These are phyloP conservation scores for Plecturocebus donacophilus DNA, from an alignment of 2,113 vertebrate genomes.

Conservation along the genomic window DNA sequence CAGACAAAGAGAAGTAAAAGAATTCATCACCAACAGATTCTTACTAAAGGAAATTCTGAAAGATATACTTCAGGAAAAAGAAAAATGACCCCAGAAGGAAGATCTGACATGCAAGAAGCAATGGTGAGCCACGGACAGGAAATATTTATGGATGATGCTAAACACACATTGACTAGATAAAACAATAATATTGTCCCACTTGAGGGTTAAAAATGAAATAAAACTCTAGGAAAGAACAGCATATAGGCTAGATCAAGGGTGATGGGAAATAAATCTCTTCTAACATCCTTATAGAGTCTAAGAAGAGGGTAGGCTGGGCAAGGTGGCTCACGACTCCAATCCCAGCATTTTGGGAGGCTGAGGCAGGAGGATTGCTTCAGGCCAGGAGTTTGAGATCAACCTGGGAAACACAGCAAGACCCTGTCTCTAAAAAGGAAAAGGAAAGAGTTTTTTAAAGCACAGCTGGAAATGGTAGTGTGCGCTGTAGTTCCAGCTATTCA, in stretches of 20 bases:
- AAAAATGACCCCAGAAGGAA: not conserved
- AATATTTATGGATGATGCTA: not conserved
- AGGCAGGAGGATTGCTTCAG: no score
- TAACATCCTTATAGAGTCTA: not conserved
- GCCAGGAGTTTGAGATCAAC: no score
- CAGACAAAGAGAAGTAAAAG: not conserved
- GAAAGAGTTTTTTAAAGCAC: no score
- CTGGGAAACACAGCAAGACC: no score
- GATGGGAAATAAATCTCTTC: not conserved
- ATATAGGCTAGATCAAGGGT: not conserved
- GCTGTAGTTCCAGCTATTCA: no score
- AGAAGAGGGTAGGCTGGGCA: not conserved
- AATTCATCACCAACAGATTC: slow-evolving; percentile 1
- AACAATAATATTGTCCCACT: not conserved
- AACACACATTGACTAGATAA: not conserved
- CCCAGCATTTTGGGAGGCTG: no score
- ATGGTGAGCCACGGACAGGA: not conserved
- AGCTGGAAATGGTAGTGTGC: no score
- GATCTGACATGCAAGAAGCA: not conserved
- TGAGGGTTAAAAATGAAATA: not conserved
- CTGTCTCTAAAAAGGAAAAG: no score
- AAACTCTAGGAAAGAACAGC: not conserved
- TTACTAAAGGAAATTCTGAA: not conserved
- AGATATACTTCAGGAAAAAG: not conserved
- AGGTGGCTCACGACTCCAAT: no score